A percentile compares a stretch with the other conserved stretches of the same genome.
These are phyloP conservation scores for Drosophila setifemur DNA, from an alignment of 1,140 invertebrate species.

Conservation along the genomic window DNA sequence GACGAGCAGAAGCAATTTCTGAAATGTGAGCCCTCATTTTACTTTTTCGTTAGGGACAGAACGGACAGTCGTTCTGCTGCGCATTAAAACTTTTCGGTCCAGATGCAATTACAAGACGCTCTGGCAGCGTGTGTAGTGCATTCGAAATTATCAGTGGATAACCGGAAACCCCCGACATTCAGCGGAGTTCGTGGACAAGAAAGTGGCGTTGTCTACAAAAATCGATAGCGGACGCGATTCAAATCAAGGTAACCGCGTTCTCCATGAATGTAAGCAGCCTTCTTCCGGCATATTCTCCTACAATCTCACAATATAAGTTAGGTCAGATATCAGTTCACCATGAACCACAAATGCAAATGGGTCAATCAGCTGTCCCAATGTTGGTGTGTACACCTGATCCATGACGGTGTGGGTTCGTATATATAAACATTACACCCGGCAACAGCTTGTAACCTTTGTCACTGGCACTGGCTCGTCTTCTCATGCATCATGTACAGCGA, in stretches of 20 bases:
- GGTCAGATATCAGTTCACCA: constrained; percentile 38
- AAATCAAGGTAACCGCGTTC: constrained; percentile 15
- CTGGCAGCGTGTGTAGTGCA: constrained; percentile 43
- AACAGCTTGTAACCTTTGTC: constrained; percentile 35
- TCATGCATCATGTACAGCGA: no score
- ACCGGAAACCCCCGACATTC: neutral
- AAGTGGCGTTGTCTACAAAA: constrained; percentile 12
- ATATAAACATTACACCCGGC: constrained; percentile 8
- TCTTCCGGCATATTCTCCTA: neutral
- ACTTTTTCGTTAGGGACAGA: constrained; percentile 9
- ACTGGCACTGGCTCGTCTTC: neutral
- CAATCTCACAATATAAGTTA: neutral
- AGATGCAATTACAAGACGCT: constrained; percentile 44
- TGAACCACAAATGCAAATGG: constrained; percentile 44
- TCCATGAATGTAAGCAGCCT: constrained; percentile 24
- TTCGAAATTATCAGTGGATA: constrained; percentile 33
- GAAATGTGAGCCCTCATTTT: neutral
- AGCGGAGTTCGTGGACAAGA: neutral
- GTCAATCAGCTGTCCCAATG: constrained; percentile 9
- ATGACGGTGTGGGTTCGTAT: constrained; percentile 9
- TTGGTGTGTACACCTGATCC: neutral
- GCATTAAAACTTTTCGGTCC: constrained; percentile 15
- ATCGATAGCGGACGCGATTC: constrained; percentile 29
- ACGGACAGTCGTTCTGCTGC: neutral
- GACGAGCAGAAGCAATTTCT: neutral